A percentile compares a stretch with the other conserved stretches of the same genome.
Evolutionary conservation across 2,113 vertebrate species (phyloP).

Genomic region (Triplophysa dalaica): DNA sequence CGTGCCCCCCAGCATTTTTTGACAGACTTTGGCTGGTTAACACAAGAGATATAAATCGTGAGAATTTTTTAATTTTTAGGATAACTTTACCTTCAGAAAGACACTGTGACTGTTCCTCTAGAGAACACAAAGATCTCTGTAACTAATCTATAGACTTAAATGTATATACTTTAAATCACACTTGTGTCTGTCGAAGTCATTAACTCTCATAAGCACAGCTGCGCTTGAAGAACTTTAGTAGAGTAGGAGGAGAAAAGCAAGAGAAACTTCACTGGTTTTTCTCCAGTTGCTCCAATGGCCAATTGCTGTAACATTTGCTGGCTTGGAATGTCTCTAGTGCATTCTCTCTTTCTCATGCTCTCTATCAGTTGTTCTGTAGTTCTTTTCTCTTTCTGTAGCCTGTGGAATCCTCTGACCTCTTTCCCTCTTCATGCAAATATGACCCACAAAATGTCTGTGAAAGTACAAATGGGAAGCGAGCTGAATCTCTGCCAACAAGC

Average conservation of each 20-base stretch:
- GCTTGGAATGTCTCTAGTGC: not conserved
- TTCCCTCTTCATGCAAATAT: conserved; percentile 67
- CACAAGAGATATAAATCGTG: too few species aligned
- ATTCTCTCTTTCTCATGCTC: not conserved
- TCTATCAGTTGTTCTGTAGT: conserved; percentile 13
- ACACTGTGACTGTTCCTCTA: not conserved
- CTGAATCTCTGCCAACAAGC: conserved; percentile 65
- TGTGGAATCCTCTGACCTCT: conserved; percentile 49
- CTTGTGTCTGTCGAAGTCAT: conserved; percentile 56
- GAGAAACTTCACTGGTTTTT: not conserved
- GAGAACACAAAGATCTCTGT: not conserved
- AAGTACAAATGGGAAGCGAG: conserved; percentile 68
- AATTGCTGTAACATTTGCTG: conserved; percentile 43
- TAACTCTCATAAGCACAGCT: conserved; percentile 27
- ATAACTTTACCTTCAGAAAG: not conserved
- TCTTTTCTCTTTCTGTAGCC: conserved; percentile 42
- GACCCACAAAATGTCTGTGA: conserved; percentile 75
- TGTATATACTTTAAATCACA: conserved; percentile 47
- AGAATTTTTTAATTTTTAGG: too few species aligned
- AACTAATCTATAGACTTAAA: conserved; percentile 16
- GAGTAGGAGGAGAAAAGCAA: not conserved
- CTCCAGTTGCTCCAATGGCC: conserved; percentile 36
- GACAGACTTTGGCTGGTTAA: too few species aligned
- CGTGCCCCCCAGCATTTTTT: too few species aligned
- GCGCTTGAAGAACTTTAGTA: not conserved